Evolutionary conservation across 2,113 vertebrate genomes (phyloP).

Genomic region (Perccottus glenii): DNA sequence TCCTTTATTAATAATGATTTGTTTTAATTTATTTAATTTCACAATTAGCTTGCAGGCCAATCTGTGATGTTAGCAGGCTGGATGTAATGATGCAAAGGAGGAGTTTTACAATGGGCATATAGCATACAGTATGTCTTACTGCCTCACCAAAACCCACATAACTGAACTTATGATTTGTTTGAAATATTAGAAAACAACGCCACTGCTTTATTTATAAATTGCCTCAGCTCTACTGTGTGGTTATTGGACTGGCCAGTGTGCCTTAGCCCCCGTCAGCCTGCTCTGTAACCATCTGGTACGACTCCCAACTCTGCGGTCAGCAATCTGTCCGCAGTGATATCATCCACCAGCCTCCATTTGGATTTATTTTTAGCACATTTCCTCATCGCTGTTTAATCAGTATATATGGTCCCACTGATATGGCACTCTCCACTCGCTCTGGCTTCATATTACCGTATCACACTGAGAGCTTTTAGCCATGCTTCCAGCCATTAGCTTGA

Average conservation of each 20-base stretch:
- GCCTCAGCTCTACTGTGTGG: slow-evolving; percentile 20
- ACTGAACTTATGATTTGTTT: too few relatives aligned
- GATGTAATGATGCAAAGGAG: too few relatives aligned
- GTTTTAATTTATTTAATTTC: too few relatives aligned
- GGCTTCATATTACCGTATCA: slow-evolving; percentile 75
- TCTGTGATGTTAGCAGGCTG: too few relatives aligned
- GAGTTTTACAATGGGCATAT: too few relatives aligned
- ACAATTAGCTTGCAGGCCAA: too few relatives aligned
- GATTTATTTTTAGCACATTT: slow-evolving; percentile 79
- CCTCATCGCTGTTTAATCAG: slow-evolving; percentile 73
- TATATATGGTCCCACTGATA: slow-evolving; percentile 62
- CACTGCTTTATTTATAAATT: too few relatives aligned
- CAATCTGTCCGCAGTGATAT: slow-evolving; percentile 66
- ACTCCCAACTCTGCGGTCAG: slow-evolving; percentile 59
- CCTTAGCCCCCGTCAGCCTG: slow-evolving; percentile 40
- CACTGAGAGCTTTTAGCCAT: slow-evolving; percentile 73
- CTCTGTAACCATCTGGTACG: slow-evolving; percentile 58
- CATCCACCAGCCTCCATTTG: slow-evolving; percentile 67
- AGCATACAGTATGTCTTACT: too few relatives aligned
- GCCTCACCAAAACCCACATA: too few relatives aligned
- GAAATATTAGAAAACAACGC: too few relatives aligned
- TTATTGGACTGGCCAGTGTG: slow-evolving; percentile 54
- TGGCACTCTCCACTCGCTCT: slow-evolving; percentile 34
- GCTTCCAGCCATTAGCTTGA: slow-evolving; percentile 72
- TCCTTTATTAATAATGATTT: too few relatives aligned